These are phyloP conservation scores for Eristalis tenax DNA, from an alignment of 2,888 invertebrate species.

Conservation along the genomic window DNA sequence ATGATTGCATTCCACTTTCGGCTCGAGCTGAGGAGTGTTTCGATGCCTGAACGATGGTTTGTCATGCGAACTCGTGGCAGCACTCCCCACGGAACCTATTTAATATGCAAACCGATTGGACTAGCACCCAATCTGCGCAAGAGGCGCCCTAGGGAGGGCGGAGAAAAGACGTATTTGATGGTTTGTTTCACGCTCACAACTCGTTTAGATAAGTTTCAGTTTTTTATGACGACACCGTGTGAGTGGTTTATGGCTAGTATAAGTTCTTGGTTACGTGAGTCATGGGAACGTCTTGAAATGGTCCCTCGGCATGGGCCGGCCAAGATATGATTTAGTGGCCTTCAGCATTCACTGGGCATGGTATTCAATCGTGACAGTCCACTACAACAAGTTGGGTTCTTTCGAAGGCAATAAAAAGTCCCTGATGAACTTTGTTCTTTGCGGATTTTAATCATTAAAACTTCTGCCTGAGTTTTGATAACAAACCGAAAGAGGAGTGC, in stretches of 20 bases:
- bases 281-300: background rate
- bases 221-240: background rate
- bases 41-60: background rate
- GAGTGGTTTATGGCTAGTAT: background rate
- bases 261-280: background rate
- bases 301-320: background rate
- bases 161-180: background rate
- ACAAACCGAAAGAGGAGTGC: background rate
- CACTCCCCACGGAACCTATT: constrained; percentile 2
- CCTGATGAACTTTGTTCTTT: background rate
- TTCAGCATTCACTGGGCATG: no score
- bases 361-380: background rate
- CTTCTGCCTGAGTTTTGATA: background rate
- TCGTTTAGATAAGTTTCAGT: background rate
- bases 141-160: no score
- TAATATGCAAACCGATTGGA: background rate
- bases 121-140: background rate
- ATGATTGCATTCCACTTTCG: background rate
- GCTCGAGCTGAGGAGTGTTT: background rate
- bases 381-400: background rate
- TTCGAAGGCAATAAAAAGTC: background rate
- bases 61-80: constrained; percentile 4
- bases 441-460: background rate
- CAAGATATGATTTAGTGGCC: no score
- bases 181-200: background rate